Conservation (phyloP, 2,888 invertebrate species). For the Cactoblastis cactorum region DNA sequence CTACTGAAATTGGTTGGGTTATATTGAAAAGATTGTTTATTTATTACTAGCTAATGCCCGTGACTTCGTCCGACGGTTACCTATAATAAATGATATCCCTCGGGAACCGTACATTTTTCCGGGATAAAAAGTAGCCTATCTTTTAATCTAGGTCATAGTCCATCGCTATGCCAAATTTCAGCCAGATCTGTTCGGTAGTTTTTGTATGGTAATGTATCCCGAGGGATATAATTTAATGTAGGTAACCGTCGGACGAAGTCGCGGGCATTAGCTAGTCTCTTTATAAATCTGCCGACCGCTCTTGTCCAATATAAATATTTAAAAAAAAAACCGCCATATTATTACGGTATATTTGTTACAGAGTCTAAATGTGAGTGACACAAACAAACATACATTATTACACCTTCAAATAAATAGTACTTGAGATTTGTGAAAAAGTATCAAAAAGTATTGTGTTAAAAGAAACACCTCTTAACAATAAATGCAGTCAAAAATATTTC, state of each 20-base stretch:
- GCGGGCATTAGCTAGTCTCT: too few relatives aligned
- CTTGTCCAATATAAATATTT: neutral
- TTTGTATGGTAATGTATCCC: too few relatives aligned
- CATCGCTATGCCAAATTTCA: too few relatives aligned
- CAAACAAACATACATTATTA: constrained; percentile 10
- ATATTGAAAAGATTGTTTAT: constrained; percentile 19
- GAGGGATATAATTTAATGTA: too few relatives aligned
- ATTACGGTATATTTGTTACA: neutral
- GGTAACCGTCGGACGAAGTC: too few relatives aligned
- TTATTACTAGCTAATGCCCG: too few relatives aligned
- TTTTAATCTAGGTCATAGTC: too few relatives aligned
- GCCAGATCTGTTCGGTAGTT: too few relatives aligned
- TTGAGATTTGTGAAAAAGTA: constrained; percentile 17
- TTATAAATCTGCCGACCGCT: neutral
- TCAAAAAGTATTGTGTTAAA: constrained; percentile 16
- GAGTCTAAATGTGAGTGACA: neutral
- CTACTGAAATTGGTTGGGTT: constrained; percentile 28
- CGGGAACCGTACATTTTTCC: too few relatives aligned
- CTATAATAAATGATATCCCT: too few relatives aligned
- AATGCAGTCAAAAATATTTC: neutral
- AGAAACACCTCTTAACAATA: constrained; percentile 22
- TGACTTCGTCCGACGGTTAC: too few relatives aligned
- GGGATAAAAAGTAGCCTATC: too few relatives aligned
- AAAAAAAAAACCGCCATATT: neutral
- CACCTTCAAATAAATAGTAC: constrained; percentile 15